These are phyloP conservation scores for Philantomba maxwellii DNA, from an alignment of 2,113 vertebrate genomes.

Conservation along the genomic window DNA sequence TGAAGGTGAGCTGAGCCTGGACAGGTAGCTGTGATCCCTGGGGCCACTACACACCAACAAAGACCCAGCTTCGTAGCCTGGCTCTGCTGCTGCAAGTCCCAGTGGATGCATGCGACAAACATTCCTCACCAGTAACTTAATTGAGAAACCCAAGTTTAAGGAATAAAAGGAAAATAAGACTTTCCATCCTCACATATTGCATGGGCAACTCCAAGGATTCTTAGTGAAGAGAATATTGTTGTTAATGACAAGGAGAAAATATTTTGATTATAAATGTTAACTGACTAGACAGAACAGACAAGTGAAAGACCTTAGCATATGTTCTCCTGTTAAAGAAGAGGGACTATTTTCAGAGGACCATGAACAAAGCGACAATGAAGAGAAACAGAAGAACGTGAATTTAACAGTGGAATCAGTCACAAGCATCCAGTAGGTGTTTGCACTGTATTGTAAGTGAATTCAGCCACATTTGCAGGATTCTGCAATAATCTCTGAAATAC, in stretches of 20 bases:
- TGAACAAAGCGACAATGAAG: neutral
- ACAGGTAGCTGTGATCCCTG: neutral
- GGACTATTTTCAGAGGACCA: neutral
- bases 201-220: neutral
- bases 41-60: neutral
- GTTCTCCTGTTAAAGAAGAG: neutral
- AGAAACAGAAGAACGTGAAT: neutral
- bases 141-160: neutral
- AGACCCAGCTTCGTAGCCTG: neutral
- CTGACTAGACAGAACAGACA: neutral
- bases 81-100: neutral
- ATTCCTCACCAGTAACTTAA: neutral
- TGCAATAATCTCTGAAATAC: neutral
- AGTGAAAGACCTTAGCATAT: neutral
- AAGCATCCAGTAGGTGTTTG: neutral
- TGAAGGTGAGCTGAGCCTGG: neutral
- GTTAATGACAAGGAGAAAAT: conserved; percentile 19
- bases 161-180: neutral
- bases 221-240: neutral
- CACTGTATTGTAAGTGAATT: neutral
- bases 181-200: neutral
- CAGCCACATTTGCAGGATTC: neutral
- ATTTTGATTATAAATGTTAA: conserved; percentile 45
- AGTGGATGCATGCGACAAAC: neutral
- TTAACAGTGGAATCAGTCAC: neutral